A percentile compares a stretch with the other conserved stretches of the same genome.
Evolutionary conservation across 1,140 invertebrate species (phyloP).

Genomic region (Acromyrmex echinatior): DNA sequence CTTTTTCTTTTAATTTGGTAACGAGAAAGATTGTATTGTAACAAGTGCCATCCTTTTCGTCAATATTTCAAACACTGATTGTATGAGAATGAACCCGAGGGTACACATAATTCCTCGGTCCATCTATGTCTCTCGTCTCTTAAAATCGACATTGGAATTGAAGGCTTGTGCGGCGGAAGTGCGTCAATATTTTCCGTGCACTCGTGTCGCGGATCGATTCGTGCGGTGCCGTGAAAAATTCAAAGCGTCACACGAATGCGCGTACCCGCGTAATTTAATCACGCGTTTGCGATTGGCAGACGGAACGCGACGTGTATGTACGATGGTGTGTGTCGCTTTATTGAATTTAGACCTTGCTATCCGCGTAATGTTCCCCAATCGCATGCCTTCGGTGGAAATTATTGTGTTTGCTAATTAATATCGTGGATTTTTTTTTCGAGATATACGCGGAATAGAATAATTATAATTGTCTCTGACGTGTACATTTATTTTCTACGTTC

Average conservation of each 20-base stretch:
- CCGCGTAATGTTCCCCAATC: slow-evolving; percentile 3
- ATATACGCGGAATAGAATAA: background rate
- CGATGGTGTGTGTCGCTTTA: slow-evolving; percentile 24
- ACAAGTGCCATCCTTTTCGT: slow-evolving; percentile 1
- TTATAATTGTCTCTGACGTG: too few species aligned
- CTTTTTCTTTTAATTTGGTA: too few species aligned
- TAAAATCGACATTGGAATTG: slow-evolving; percentile 35
- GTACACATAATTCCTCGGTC: slow-evolving; percentile 8
- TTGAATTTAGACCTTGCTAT: slow-evolving; percentile 23
- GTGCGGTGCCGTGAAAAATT: slow-evolving; percentile 27
- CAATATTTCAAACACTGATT: slow-evolving; percentile 12
- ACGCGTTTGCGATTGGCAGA: slow-evolving; percentile 35
- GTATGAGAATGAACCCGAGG: background rate
- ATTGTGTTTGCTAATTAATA: background rate
- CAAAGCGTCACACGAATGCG: background rate
- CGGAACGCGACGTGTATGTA: slow-evolving; percentile 1
- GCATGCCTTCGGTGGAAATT: background rate
- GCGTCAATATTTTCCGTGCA: slow-evolving; percentile 50
- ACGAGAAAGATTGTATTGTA: background rate
- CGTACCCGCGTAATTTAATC: slow-evolving; percentile 39
- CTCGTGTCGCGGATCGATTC: slow-evolving; percentile 16
- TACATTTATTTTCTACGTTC: background rate
- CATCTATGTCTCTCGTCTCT: background rate
- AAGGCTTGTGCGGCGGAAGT: slow-evolving; percentile 24
- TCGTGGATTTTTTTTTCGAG: background rate